Evolutionary conservation across 2,888 invertebrate genomes (phyloP), one percentile per base, ranked within the genome.

Genomic region (Scaptodrosophila latifasciaeformis): DNA sequence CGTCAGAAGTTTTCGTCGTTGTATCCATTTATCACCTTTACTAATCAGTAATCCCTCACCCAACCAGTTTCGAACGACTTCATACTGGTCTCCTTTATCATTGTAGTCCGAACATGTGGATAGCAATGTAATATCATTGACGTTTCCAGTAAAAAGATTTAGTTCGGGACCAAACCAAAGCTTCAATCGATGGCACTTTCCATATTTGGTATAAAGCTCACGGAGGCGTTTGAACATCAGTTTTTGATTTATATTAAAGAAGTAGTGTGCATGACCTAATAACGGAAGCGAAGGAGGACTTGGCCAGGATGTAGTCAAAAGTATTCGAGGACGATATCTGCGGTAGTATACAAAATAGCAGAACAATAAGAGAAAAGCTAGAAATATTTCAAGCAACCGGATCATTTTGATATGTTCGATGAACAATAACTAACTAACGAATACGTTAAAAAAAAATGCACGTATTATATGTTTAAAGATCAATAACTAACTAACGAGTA

Each of bases 111-210:
- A 9, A 2, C 15, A 29, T 42, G 29, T 37, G 3, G 40, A 9
- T 4, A 49, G 21, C 13, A 18, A 10, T 6, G 40, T 30, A 13
- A 49, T 31, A 21, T 49, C 49, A 7, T 19, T 12, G 2, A 40
- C 31, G 19, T 49, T 49, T 13, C 49, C 40, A 19, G 27, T 49
- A 15, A 49, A 49, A 9, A 49, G 31, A 17, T 30, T 30, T n/a
- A 49, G 15, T n/a, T 49, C 40, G 2, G 40, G 30, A 2, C 49
- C 49, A 3, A 49, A 42, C 49, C 49, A 49, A 6, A 49, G 15
- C 12, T 49, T 40, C 21, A 49, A 12, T 2, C 49, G 49, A 49
- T 49, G 30, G 1, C 42, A 40, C 12, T 12, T 17, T 3, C 49
- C 42, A 40, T 49, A 49, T 17, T 12, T 18, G 2, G 37, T 18